These are phyloP conservation scores for Drosophila lacteicornis DNA, from an alignment of 1,140 invertebrate genomes.

Conservation along the genomic window DNA sequence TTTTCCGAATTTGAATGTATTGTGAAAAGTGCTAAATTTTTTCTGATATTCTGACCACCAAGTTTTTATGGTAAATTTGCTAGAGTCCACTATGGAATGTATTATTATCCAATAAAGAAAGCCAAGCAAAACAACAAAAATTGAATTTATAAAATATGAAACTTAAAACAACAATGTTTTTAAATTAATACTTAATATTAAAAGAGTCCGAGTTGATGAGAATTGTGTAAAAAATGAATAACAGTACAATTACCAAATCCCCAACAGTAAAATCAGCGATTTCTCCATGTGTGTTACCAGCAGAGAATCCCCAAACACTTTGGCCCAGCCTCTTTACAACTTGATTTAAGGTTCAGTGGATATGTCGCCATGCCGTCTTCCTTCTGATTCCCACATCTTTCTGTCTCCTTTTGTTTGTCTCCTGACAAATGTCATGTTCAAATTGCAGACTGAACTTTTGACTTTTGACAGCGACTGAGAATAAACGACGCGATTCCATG, in stretches of 20 bases:
- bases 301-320: slow-evolving; percentile 58
- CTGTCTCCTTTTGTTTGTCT: slow-evolving; percentile 44
- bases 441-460: slow-evolving; percentile 78
- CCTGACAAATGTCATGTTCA: slow-evolving; percentile 80
- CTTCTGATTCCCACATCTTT: slow-evolving; percentile 12
- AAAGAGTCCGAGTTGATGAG: no score
- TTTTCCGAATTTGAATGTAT: not conserved
- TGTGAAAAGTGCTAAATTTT: not conserved
- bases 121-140: not conserved
- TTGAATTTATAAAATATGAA: not conserved
- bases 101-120: not conserved
- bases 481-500: slow-evolving; percentile 36
- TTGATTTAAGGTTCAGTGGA: slow-evolving; percentile 82
- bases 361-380: slow-evolving; percentile 57
- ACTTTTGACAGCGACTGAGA: slow-evolving; percentile 60
- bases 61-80: not conserved
- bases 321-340: slow-evolving; percentile 72
- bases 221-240: not conserved
- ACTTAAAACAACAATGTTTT: not conserved
- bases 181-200: not conserved
- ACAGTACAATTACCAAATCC: not conserved
- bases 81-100: no score
- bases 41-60: not conserved
- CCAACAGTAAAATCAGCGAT: no score
- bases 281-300: slow-evolving; percentile 4